Conservation (phyloP, 2,113 vertebrate genomes). For the Progne subis region DNA sequence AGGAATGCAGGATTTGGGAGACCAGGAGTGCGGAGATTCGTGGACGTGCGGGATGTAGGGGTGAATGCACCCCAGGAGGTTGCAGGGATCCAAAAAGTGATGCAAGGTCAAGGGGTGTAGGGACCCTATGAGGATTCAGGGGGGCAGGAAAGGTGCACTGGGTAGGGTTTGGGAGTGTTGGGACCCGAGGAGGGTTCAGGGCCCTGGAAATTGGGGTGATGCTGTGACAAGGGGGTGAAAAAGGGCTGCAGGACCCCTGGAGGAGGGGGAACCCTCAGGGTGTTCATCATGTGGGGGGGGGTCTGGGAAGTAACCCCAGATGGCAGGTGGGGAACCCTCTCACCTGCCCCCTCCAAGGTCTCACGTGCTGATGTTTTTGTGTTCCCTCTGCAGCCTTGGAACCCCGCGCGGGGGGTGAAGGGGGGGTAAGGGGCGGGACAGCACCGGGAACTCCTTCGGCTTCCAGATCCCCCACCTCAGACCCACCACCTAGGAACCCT, state of each 20-base stretch:
- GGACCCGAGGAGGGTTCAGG: not conserved
- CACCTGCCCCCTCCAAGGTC: not conserved
- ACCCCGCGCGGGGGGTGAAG: fast-evolving
- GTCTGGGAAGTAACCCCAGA: not conserved
- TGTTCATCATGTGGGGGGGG: not conserved
- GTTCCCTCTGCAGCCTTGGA: not conserved
- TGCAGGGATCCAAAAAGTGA: not conserved
- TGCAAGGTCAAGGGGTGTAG: not conserved
- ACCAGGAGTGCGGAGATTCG: not conserved
- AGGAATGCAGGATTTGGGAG: not conserved
- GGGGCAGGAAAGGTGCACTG: not conserved
- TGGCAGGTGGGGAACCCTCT: too few species aligned
- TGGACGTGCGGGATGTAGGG: not conserved
- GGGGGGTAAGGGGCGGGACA: not conserved
- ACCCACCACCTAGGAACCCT: not conserved
- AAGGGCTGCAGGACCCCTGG: not conserved
- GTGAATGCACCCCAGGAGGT: too few species aligned
- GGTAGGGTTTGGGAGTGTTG: not conserved
- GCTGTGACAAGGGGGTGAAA: not conserved
- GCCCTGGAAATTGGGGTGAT: not conserved
- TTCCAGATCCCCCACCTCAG: not conserved
- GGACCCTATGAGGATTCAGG: not conserved
- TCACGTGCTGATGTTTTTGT: not conserved
- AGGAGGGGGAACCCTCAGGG: fast-evolving
- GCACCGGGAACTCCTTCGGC: not conserved